Percentiles rank a stretch among this genome's conserved stretches.
Conservation (phyloP, 2,888 invertebrate species). For the Drosophila dives region DNA sequence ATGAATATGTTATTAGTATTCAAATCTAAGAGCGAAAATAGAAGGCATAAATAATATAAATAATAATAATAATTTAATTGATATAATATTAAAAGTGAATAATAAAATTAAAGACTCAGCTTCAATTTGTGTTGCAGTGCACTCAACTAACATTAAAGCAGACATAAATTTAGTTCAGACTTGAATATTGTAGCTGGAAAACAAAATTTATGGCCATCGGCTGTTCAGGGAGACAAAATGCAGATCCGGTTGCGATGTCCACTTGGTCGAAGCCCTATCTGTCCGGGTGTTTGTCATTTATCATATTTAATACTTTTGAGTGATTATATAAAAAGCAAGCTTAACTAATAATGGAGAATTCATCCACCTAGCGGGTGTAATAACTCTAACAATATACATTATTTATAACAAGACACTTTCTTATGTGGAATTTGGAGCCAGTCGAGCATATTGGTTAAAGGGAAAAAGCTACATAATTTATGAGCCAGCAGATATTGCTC, state of each 20-base stretch:
- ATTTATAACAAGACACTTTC: slow-evolving; percentile 45
- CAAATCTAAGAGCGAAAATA: background rate
- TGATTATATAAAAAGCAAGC: slow-evolving; percentile 66
- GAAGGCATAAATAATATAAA: background rate
- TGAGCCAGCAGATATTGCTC: slow-evolving; percentile 9
- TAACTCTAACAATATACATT: slow-evolving; percentile 56
- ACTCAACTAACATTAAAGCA: slow-evolving; percentile 1
- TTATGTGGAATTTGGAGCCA: slow-evolving; percentile 17
- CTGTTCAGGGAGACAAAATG: slow-evolving; percentile 11
- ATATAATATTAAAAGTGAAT: background rate
- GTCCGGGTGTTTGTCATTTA: slow-evolving; percentile 52
- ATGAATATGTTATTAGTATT: background rate
- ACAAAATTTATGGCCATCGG: slow-evolving; percentile 30
- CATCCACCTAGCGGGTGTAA: slow-evolving; percentile 46
- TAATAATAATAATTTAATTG: too few species aligned
- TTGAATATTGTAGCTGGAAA: slow-evolving; percentile 6
- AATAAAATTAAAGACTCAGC: background rate
- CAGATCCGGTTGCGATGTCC: slow-evolving; percentile 15
- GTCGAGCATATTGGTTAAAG: slow-evolving; percentile 39
- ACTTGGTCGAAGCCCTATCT: slow-evolving; percentile 1
- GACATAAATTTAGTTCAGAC: slow-evolving; percentile 7
- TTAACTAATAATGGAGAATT: slow-evolving; percentile 67
- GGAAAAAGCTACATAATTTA: slow-evolving; percentile 31
- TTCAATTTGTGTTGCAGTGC: slow-evolving; percentile 12
- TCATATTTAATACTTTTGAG: slow-evolving; percentile 73